Conservation (phyloP, 2,888 invertebrate genomes). For the Strigamia crassipes region DNA sequence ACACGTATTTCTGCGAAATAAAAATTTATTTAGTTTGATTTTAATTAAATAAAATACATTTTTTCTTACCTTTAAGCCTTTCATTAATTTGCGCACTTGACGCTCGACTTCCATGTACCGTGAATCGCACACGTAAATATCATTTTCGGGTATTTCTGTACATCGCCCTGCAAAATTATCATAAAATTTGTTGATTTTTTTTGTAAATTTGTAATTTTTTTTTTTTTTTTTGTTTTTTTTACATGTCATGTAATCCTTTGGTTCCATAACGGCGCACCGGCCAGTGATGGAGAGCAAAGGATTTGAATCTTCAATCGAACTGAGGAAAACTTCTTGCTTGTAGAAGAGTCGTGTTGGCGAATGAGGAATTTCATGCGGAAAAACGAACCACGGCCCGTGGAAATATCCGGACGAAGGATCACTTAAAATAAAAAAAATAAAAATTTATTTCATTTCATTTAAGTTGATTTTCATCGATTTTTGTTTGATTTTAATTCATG, state of each 20-base stretch:
- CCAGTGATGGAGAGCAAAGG: conserved; percentile 89
- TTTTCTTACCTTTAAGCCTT: conserved; percentile 54
- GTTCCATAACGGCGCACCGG: conserved; percentile 86
- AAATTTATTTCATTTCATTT: background rate
- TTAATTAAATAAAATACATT: background rate
- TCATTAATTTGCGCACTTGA: conserved; percentile 72
- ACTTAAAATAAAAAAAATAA: conserved; percentile 65
- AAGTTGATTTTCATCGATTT: background rate
- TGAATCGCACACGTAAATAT: conserved; percentile 90
- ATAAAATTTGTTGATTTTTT: background rate
- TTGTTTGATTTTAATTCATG: no score
- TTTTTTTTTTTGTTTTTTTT: conserved; percentile 62
- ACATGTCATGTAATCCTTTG: conserved; percentile 86
- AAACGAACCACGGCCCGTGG: conserved; percentile 90
- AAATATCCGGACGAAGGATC: conserved; percentile 79
- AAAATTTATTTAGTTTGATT: background rate
- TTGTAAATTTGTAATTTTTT: background rate
- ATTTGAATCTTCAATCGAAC: conserved; percentile 87
- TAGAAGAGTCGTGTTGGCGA: conserved; percentile 80
- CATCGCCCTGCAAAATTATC: conserved; percentile 72
- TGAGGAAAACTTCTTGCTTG: conserved; percentile 89
- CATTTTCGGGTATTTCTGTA: conserved; percentile 89
- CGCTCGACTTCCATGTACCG: conserved; percentile 87
- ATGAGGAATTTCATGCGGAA: conserved; percentile 84
- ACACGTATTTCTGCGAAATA: conserved; percentile 70